Evolutionary conservation across 2,888 invertebrate species (phyloP).

Genomic region (Folsomia manolachei): DNA sequence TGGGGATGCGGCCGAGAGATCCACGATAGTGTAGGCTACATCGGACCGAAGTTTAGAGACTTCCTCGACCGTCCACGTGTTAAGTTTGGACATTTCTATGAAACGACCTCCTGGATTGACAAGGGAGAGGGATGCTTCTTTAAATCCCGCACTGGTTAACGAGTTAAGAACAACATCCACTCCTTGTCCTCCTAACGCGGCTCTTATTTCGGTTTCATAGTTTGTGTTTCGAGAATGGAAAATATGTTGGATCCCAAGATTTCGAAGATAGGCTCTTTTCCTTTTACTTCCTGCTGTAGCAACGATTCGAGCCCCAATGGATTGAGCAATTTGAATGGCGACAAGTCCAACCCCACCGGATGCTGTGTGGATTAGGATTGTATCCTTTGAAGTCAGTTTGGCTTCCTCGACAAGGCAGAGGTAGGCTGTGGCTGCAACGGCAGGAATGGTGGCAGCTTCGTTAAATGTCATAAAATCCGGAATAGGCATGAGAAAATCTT

Average conservation of each 20-base stretch:
- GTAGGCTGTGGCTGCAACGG: conserved; percentile 26
- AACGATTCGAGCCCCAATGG: conserved; percentile 25
- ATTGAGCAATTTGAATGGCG: conserved; percentile 33
- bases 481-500: conserved; percentile 13
- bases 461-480: conserved; percentile 22
- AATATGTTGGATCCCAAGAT: conserved; percentile 31
- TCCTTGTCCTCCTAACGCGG: conserved; percentile 22
- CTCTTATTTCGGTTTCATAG: conserved; percentile 24
- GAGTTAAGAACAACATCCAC: conserved; percentile 32
- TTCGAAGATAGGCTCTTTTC: conserved; percentile 30
- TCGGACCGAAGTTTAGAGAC: conserved; percentile 22
- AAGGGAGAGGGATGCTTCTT: conserved; percentile 25
- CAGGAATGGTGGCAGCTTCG: conserved; percentile 29
- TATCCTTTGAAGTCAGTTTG: conserved; percentile 24
- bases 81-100: conserved; percentile 35
- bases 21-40: conserved; percentile 21
- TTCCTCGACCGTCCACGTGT: conserved; percentile 27
- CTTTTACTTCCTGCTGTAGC: conserved; percentile 36
- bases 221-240: conserved; percentile 32
- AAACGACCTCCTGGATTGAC: conserved; percentile 20
- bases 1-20: conserved; percentile 19
- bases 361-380: conserved; percentile 31
- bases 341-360: conserved; percentile 39
- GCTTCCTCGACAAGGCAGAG: conserved; percentile 24
- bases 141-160: conserved; percentile 29